Evolutionary conservation across 2,113 vertebrate species (phyloP), one percentile per base, ranked within the genome.

Genomic region (Paratilapia polleni): DNA sequence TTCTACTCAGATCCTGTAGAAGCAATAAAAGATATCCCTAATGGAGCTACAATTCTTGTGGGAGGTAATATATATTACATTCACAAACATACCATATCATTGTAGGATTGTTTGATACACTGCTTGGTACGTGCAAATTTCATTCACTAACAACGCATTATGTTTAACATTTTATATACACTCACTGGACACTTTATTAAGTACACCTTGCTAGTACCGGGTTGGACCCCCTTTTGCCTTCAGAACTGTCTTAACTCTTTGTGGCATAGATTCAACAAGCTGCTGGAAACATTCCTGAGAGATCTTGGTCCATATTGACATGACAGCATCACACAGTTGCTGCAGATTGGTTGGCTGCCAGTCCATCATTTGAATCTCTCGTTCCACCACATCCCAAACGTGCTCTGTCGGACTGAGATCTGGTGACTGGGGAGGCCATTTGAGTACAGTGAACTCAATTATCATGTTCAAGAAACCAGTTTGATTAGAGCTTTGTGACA

Each of bases 11-110:
- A 98, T 90, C 93, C 98, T 1, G 90, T 96, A 36, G 97, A 98
- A 63, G 98, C 97, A n/a, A 96, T 99, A 8, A 98, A 97, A 94
- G 98, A 99, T 85, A 97, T 99, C 87, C 97, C 97, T 1, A 89
- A 96, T 90, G 97, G 97, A 24, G 94, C 98, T 3, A 99, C 97
- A 0, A 3, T 99, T 77, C 96, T 99, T 57, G 97, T 99, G 85
- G 98, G 98, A 94, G 98, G 98, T 99, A 95, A 97, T 92, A 93
- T 80, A 41, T 15, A 70, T 6, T 5, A 52, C 31, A 59, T 77
- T 77, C 4, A 63, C 24, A 56, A 61, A 49, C 62, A 17, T 11
- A 12, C 1, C 41, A 1, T 15, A 26, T 54, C 6, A 26, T 64
- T 59, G 28, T 70, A 3, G 2, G 54, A 57, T 56, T 10, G 24